Percentiles rank a stretch among this genome's conserved stretches.
Conservation (phyloP, 1,140 invertebrate genomes). For the Drosophila repletoides region DNA sequence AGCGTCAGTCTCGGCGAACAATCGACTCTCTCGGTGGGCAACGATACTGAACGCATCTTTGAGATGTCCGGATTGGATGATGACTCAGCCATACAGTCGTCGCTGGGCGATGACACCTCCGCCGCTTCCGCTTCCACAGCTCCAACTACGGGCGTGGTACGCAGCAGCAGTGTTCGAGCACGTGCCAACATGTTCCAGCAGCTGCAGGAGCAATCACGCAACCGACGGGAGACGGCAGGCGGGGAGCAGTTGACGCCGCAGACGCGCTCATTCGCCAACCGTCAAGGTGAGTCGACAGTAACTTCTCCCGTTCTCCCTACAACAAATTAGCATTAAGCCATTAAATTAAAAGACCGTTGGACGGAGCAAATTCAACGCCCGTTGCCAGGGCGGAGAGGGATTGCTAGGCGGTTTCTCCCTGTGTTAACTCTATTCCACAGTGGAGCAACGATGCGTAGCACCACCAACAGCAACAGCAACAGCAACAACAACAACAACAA, state of each 20-base stretch:
- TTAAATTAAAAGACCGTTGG: conserved; percentile 36
- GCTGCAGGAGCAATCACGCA: conserved; percentile 83
- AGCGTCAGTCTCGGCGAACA: conserved; percentile 64
- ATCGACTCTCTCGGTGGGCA: conserved; percentile 56
- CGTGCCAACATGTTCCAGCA: conserved; percentile 86
- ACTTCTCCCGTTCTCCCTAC: no score
- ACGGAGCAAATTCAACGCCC: no score
- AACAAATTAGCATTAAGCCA: conserved; percentile 66
- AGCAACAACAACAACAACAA: conserved; percentile 10
- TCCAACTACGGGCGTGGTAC: conserved; percentile 79
- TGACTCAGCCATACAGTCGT: conserved; percentile 60
- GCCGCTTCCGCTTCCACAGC: conserved; percentile 5
- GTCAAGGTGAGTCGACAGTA: conserved; percentile 54
- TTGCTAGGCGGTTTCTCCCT: no score
- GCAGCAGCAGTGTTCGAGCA: conserved; percentile 85
- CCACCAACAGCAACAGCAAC: neutral
- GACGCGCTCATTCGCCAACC: conserved; percentile 29
- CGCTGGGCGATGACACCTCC: conserved; percentile 41
- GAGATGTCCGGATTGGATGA: conserved; percentile 79
- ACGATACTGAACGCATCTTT: conserved; percentile 71
- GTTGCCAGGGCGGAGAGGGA: conserved; percentile 16
- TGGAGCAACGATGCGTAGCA: conserved; percentile 43
- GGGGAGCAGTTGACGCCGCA: conserved; percentile 32
- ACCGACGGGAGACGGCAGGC: conserved; percentile 30
- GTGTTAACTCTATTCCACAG: conserved; percentile 41